Evolutionary conservation across 2,113 vertebrate genomes (phyloP).

Genomic region (Shinisaurus crocodilurus): DNA sequence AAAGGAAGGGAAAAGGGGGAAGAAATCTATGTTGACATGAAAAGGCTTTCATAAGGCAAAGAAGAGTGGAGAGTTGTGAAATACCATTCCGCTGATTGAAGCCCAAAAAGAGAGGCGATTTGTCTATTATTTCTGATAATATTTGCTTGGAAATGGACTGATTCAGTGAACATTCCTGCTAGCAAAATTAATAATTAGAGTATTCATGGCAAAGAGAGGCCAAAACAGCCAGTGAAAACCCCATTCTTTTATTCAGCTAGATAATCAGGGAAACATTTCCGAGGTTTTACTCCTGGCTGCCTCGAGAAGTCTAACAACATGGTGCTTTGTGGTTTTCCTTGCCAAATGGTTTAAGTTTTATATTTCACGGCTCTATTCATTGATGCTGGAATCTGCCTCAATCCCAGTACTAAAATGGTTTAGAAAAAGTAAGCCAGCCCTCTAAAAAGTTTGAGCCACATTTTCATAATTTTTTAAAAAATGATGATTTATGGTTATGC

Average conservation of each 20-base stretch:
- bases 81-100: neutral
- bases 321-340: slow-evolving; percentile 31
- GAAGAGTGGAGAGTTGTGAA: neutral
- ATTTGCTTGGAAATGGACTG: slow-evolving; percentile 28
- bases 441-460: slow-evolving; percentile 76
- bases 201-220: slow-evolving; percentile 25
- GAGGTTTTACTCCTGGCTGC: slow-evolving; percentile 4
- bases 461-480: slow-evolving; percentile 73
- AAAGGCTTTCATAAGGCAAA: neutral
- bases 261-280: slow-evolving; percentile 25
- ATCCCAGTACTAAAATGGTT: slow-evolving; percentile 57
- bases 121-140: slow-evolving; percentile 2
- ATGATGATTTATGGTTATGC: slow-evolving; percentile 79
- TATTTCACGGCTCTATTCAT: slow-evolving; percentile 47
- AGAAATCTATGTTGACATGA: neutral
- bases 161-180: slow-evolving; percentile 41
- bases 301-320: slow-evolving; percentile 45
- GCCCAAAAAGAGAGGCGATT: neutral
- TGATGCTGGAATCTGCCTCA: slow-evolving; percentile 49
- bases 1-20: neutral
- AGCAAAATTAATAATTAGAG: slow-evolving; percentile 11
- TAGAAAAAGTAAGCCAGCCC: slow-evolving; percentile 70
- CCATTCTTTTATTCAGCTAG: slow-evolving; percentile 18
- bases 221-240: slow-evolving; percentile 18
- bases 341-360: slow-evolving; percentile 44